These are phyloP conservation scores for Tenualosa ilisha DNA, from an alignment of 2,797 vertebrate genomes.

Conservation along the genomic window DNA sequence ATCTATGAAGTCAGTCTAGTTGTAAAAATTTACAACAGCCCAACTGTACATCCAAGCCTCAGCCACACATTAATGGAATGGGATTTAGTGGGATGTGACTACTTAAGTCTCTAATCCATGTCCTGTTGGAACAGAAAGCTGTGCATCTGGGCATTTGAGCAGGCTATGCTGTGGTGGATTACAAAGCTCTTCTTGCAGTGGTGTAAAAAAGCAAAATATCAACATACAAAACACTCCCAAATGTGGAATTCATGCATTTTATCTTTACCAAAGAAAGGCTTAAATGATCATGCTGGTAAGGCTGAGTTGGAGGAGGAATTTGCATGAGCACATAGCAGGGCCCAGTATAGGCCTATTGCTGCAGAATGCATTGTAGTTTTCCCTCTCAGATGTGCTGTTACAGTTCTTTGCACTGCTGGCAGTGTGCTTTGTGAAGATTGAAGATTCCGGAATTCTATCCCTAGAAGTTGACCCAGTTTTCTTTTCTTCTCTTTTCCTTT, in stretches of 20 bases:
- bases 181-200: conserved; percentile 44
- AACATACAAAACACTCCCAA: conserved; percentile 29
- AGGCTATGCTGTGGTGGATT: conserved; percentile 48
- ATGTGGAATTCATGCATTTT: conserved; percentile 38
- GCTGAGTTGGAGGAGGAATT: conserved; percentile 41
- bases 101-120: conserved; percentile 51
- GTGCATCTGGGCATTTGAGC: conserved; percentile 47
- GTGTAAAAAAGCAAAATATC: conserved; percentile 45
- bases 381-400: conserved; percentile 40
- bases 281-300: conserved; percentile 39
- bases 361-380: conserved; percentile 39
- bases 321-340: conserved; percentile 44
- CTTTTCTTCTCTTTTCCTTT: background rate
- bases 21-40: conserved; percentile 41
- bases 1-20: conserved; percentile 17
- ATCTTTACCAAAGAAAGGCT: conserved; percentile 40
- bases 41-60: conserved; percentile 43
- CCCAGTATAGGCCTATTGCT: conserved; percentile 41
- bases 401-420: conserved; percentile 33
- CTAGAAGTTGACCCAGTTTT: conserved; percentile 56
- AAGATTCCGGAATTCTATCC: conserved; percentile 47
- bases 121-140: conserved; percentile 49
- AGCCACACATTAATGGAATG: conserved; percentile 36
- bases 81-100: conserved; percentile 50
- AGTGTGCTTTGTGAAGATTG: conserved; percentile 37